Conservation (phyloP, 1,140 invertebrate genomes). For the Zaprionus camerounensis region DNA sequence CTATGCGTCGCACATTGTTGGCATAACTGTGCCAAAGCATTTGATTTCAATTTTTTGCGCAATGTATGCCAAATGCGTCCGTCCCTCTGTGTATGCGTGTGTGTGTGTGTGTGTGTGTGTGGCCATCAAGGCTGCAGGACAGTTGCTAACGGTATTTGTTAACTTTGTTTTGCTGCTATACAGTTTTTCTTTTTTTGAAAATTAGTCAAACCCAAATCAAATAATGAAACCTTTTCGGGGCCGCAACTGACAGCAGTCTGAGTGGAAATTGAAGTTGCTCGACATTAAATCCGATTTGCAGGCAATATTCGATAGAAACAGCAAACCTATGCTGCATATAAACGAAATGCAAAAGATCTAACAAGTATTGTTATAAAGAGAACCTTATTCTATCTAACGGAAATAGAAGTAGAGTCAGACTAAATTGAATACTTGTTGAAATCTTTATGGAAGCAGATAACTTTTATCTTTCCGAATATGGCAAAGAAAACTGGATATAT, state of each 20-base stretch:
- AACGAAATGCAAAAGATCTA: too few relatives aligned
- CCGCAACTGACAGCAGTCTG: neutral
- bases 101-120: constrained; percentile 1
- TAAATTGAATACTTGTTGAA: too few relatives aligned
- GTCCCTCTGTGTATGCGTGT: neutral
- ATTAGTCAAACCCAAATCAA: constrained; percentile 4
- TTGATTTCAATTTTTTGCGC: constrained; percentile 58
- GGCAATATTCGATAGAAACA: neutral
- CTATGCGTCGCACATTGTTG: constrained; percentile 14
- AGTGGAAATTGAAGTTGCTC: neutral
- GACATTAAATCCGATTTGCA: neutral
- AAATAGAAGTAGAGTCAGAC: neutral
- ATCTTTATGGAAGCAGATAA: too few relatives aligned
- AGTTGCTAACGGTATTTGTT: neutral
- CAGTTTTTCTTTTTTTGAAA: neutral
- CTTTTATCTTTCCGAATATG: too few relatives aligned
- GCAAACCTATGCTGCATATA: too few relatives aligned
- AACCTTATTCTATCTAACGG: too few relatives aligned
- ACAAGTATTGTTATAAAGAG: too few relatives aligned
- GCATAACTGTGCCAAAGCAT: constrained; percentile 55
- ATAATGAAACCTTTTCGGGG: neutral
- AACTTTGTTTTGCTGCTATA: neutral
- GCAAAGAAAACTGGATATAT: too few relatives aligned
- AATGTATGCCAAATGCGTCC: constrained; percentile 31
- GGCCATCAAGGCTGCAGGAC: constrained; percentile 3